A percentile compares a stretch with the other conserved stretches of the same genome.
phyloP scores from a whole-genome alignment of 2,113 vertebrate genomes.

The Aramus guarauna region DNA sequence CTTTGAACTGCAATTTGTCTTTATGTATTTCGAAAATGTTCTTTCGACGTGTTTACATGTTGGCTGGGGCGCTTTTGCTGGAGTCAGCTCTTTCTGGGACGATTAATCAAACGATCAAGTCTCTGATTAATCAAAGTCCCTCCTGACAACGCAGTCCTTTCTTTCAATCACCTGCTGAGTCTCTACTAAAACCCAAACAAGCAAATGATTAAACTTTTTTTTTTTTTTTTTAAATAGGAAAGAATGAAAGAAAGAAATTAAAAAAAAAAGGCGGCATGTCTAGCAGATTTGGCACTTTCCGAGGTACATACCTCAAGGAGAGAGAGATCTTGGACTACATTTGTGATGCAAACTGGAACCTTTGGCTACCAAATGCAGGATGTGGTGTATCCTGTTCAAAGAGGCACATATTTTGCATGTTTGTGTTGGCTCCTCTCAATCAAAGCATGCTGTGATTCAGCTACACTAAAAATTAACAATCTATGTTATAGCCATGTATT shows the following conservation, averaged over 20 bases:
- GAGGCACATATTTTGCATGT: conserved; percentile 67
- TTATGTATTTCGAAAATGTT: conserved; percentile 60
- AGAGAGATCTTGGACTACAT: conserved; percentile 57
- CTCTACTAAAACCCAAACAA: conserved; percentile 41
- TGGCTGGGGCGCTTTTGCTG: conserved; percentile 37
- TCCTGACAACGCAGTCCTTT: conserved; percentile 25
- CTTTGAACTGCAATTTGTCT: conserved; percentile 73
- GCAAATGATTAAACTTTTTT: conserved; percentile 29
- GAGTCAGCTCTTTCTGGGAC: conserved; percentile 53
- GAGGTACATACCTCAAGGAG: conserved; percentile 53
- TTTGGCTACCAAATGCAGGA: conserved; percentile 72
- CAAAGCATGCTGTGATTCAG: conserved; percentile 69
- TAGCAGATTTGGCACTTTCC: conserved; percentile 42
- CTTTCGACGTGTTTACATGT: conserved; percentile 54
- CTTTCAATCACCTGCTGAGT: conserved; percentile 60
- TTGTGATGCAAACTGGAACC: conserved; percentile 70
- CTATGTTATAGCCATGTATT: conserved; percentile 60
- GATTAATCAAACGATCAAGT: conserved; percentile 58
- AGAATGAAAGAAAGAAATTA: conserved; percentile 27
- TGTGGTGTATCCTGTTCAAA: conserved; percentile 78
- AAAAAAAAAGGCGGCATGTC: neutral
- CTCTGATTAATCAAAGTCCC: conserved; percentile 62
- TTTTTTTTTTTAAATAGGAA: neutral
- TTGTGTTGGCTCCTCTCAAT: conserved; percentile 72
- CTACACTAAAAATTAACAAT: conserved; percentile 71